phyloP scores from a whole-genome alignment of 2,888 invertebrate species.

The Invenusta paracnida region DNA sequence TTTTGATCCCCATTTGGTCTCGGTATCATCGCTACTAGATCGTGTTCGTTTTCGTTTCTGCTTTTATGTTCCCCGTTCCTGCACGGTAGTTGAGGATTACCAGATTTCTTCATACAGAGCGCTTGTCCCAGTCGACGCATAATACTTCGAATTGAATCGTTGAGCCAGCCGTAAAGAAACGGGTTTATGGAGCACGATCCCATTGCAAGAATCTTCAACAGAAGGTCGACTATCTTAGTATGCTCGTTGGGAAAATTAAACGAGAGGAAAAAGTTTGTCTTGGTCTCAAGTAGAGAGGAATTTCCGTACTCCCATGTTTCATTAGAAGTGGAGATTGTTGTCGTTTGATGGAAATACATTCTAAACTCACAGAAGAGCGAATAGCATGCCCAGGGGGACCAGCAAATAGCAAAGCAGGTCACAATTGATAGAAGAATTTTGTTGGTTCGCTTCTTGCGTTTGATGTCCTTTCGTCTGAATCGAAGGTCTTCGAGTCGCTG shows the following conservation, averaged over 20 bases:
- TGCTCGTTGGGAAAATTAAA: slow-evolving; percentile 15
- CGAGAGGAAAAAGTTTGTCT: neutral
- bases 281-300: neutral
- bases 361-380: slow-evolving; percentile 33
- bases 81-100: too few species aligned
- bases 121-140: neutral
- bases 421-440: slow-evolving; percentile 41
- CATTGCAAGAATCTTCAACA: slow-evolving; percentile 38
- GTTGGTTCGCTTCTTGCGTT: slow-evolving; percentile 41
- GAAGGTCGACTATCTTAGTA: slow-evolving; percentile 34
- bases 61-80: too few species aligned
- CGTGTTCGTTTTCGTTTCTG: too few species aligned
- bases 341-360: neutral
- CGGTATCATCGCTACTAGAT: too few species aligned
- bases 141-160: slow-evolving; percentile 39
- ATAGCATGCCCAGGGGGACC: slow-evolving; percentile 43
- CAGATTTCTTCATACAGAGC: neutral
- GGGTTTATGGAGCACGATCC: slow-evolving; percentile 38
- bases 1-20: too few species aligned
- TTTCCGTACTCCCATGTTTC: neutral
- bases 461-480: slow-evolving; percentile 35
- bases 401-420: slow-evolving; percentile 43
- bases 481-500: slow-evolving; percentile 36
- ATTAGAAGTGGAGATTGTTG: neutral
- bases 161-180: slow-evolving; percentile 44